Evolutionary conservation across 2,888 invertebrate species (phyloP).

Genomic region (Dryobota labecula): DNA sequence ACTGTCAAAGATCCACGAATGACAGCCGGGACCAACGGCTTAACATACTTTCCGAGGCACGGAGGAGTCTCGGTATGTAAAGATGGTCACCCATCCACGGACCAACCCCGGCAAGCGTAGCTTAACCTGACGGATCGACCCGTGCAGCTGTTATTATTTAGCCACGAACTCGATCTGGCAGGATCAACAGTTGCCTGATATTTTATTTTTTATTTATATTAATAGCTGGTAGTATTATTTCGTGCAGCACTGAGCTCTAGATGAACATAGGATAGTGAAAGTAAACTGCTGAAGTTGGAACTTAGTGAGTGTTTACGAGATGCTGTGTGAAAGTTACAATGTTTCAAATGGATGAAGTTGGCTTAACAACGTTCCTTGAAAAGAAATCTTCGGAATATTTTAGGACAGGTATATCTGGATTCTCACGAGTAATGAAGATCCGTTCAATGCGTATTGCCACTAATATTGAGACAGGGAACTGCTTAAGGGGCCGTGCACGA

Average conservation of each 20-base stretch:
- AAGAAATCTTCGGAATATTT: neutral
- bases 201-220: too few species aligned
- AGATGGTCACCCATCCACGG: too few species aligned
- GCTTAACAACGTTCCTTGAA: neutral
- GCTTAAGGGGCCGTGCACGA: too few species aligned
- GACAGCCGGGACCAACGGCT: too few species aligned
- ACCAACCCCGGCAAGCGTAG: too few species aligned
- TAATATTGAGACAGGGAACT: neutral
- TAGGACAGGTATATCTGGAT: neutral
- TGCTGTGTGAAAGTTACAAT: neutral
- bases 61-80: too few species aligned
- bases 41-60: too few species aligned
- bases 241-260: neutral
- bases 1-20: too few species aligned
- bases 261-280: neutral
- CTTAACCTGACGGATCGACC: too few species aligned
- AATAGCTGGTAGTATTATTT: neutral
- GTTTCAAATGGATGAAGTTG: conserved; percentile 3
- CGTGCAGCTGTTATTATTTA: too few species aligned
- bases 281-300: conserved; percentile 6
- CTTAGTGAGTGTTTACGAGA: neutral
- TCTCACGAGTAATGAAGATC: neutral
- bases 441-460: neutral
- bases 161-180: too few species aligned
- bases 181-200: neutral